Percentiles rank a stretch among this genome's conserved stretches.
Conservation (phyloP, 2,888 invertebrate species). For the Lepidochrysops patricia region DNA sequence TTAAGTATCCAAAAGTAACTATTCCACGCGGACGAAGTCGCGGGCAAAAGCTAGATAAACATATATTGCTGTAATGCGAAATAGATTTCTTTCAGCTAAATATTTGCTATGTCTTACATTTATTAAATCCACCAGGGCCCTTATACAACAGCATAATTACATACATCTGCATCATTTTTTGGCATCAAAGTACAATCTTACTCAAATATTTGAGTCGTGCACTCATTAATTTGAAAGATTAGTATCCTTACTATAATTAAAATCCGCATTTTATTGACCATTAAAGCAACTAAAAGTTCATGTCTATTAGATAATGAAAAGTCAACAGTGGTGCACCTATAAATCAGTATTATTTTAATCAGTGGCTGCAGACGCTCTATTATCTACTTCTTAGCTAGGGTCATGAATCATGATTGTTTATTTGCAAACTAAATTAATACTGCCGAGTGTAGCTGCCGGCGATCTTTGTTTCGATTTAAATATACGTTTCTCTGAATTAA, state of each 20-base stretch:
- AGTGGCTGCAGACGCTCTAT: neutral
- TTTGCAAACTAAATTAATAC: neutral
- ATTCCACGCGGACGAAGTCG: too few relatives aligned
- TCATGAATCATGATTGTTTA: neutral
- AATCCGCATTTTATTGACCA: neutral
- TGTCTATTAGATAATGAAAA: neutral
- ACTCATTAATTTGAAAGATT: neutral
- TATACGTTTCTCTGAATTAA: slow-evolving; percentile 8
- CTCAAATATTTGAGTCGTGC: neutral
- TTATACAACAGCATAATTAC: too few relatives aligned
- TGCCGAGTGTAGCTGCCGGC: neutral
- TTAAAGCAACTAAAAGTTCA: neutral
- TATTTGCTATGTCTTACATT: too few relatives aligned
- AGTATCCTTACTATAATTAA: neutral
- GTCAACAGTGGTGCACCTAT: neutral
- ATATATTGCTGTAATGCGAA: too few relatives aligned
- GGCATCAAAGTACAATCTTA: neutral
- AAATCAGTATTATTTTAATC: slow-evolving; percentile 1
- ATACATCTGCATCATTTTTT: neutral
- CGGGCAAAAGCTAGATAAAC: too few relatives aligned
- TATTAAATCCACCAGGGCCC: too few relatives aligned
- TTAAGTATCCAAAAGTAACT: too few relatives aligned
- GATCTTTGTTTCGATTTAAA: neutral
- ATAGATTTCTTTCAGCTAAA: too few relatives aligned
- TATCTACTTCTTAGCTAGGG: neutral